Base-by-base conservation (phyloP, 2,113 vertebrate species). In the Saimiri boliviensis region DNA sequence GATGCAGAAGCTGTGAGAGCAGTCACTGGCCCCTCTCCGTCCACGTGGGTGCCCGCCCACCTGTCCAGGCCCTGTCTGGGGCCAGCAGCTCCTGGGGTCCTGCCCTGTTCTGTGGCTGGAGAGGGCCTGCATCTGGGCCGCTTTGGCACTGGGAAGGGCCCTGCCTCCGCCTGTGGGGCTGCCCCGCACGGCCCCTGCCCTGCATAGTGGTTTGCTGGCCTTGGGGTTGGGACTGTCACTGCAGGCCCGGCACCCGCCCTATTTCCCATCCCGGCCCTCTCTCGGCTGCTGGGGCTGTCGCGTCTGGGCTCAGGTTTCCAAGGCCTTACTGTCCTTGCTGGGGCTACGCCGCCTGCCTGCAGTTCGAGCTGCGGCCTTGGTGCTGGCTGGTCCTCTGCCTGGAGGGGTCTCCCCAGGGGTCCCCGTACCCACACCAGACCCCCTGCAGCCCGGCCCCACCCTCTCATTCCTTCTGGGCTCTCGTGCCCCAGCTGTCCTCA, bases 181-280 rank as follows among this genome's bases (percentile, higher is more conserved):
- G 66, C 32, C 66, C 66, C 60, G 6, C 12, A 13, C 0, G 0
- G 60, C 1, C 66, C 56, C 56, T 23, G 21, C 66, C 63, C 6
- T 35, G 60, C 60, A 5, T 2, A 4, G 27, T 63, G 60, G 60
- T 13, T 63, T 63, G 58, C 60, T 63, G 60, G 32, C 66, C 66
- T 17, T 3, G 6, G 30, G 16, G 25, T 25, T 37, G 13, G 12
- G n/a, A 13, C 70, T 35, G 70, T 27, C 63, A n/a, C n/a, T 11
- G 56, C 35, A 14, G n/a, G 37, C 27, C 2, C 0, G 84, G 80
- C 74, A 20, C 17, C 54, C 0, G 0, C 42, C 6, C 11, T 49
- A 40, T 37, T 14, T 37, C 49, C 20, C 19, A 52, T 12, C 58
- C 3, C 2, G 7, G 1, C 27, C 23, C 9, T 17, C 9, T 17